Base-by-base conservation (phyloP, 37 sponge, comb jelly and placozoan genomes). In the Petrosia ficiformis region DNA sequence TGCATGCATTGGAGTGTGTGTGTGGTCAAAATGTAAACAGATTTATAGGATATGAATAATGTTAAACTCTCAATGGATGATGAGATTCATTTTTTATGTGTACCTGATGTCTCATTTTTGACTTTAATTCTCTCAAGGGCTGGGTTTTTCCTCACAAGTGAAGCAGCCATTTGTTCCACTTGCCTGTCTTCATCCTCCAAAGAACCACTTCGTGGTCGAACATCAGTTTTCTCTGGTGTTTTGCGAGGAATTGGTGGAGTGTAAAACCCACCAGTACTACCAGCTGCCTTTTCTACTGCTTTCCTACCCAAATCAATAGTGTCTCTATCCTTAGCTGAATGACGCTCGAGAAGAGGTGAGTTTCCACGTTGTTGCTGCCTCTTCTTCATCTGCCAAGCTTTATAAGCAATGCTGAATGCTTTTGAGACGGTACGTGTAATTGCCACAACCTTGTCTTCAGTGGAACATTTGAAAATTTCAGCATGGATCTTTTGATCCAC, bases 321-420 rank as follows among this genome's bases (percentile, higher is more conserved):
- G 1, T 38, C 52, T 25, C 35, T 29, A 36, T 59, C 67, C 34
- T 28, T 16, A 43, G 34, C 64, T 39, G 56, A 29, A 19, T 32
- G 21, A 22, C 70, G 14, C 5, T 71, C 68, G 5, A 78, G 4
- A 0, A 48, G 39, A 30, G 39, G 35, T 4, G 44, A 6, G 11
- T 74, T 68, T 28, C 43, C 59, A 31, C 44, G 77, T 8, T 80
- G 74, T 37, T 11, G 11, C 30, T 68, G 65, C 41, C 78, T 70
- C 76, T 88, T 78, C 67, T 78, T 67, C 4, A 67, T n/a, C 52
- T 65, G 70, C 89, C 89, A 93, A 3, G 83, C 89, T 59, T 85
- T 84, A 83, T 70, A 93, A 19, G 94, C 89, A 69, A 93, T 88
- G 71, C 85, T 88, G 86, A 93, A 88, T 21, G 89, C 86, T 70